A percentile compares a stretch with the other conserved stretches of the same genome.
Evolutionary conservation across 2,888 invertebrate genomes (phyloP).

Genomic region (Rhagium mordax): DNA sequence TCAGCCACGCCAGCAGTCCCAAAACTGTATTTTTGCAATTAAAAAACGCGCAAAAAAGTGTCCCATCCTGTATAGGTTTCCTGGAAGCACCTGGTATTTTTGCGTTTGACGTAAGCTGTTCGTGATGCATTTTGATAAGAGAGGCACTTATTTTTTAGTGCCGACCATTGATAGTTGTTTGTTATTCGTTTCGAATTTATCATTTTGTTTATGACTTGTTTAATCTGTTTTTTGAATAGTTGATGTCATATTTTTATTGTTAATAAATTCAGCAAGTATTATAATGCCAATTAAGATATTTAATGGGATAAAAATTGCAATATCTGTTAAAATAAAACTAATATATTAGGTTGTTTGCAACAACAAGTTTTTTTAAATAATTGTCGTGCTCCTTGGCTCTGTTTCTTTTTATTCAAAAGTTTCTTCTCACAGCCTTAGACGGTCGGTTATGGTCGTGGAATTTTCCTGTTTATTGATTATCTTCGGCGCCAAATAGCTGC

Average conservation of each 20-base stretch:
- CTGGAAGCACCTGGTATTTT: constrained; percentile 19
- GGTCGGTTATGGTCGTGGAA: too few species aligned
- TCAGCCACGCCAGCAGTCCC: too few species aligned
- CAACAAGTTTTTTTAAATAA: not conserved
- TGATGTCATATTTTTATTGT: constrained; percentile 22
- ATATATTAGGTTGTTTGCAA: not conserved
- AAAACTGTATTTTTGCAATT: too few species aligned
- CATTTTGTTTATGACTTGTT: constrained; percentile 11
- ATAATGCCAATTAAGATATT: constrained; percentile 2
- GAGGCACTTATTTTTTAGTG: not conserved
- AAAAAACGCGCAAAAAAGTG: too few species aligned
- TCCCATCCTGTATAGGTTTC: not conserved
- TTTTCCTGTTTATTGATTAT: too few species aligned
- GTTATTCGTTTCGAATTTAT: constrained; percentile 13
- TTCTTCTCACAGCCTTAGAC: too few species aligned
- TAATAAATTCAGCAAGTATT: not conserved
- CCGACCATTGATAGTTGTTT: not conserved
- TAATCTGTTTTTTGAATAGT: constrained; percentile 11
- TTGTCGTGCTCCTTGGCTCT: not conserved
- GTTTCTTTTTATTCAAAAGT: not conserved
- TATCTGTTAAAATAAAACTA: not conserved
- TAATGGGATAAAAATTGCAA: constrained; percentile 3
- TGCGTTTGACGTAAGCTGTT: constrained; percentile 9
- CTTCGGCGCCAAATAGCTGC: too few species aligned
- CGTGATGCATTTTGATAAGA: constrained; percentile 2